These are phyloP conservation scores for Tokudaia tokunoshimensis DNA, from an alignment of 2,797 vertebrate species.

Conservation along the genomic window DNA sequence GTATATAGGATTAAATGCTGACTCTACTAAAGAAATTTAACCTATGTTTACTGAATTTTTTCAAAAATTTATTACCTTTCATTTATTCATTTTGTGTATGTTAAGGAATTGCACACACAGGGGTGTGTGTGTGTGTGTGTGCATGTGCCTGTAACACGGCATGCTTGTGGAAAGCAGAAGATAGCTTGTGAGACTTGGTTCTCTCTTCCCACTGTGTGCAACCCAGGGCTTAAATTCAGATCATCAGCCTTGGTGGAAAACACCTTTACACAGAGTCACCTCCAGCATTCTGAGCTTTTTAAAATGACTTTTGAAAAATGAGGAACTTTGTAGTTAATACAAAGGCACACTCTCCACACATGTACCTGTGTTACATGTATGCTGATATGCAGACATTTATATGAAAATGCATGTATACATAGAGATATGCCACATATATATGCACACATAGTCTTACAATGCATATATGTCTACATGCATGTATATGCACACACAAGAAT, in stretches of 20 bases:
- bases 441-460: too few species aligned
- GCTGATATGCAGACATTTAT: too few species aligned
- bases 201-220: background rate
- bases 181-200: background rate
- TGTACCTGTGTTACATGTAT: too few species aligned
- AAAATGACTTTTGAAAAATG: background rate
- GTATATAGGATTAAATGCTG: background rate
- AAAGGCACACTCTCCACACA: background rate
- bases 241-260: background rate
- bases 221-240: background rate
- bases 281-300: background rate
- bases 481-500: background rate
- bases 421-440: background rate
- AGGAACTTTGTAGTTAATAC: background rate
- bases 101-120: background rate
- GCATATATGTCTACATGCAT: fast-evolving
- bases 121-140: background rate
- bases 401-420: too few species aligned
- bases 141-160: background rate
- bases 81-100: background rate
- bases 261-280: background rate
- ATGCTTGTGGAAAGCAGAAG: background rate
- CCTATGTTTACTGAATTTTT: background rate
- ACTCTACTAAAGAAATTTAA: background rate
- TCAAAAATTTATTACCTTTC: background rate